A percentile compares a stretch with the other conserved stretches of the same genome.
Evolutionary conservation across 2,888 invertebrate species (phyloP).

Genomic region (Cyclophora albipunctata): DNA sequence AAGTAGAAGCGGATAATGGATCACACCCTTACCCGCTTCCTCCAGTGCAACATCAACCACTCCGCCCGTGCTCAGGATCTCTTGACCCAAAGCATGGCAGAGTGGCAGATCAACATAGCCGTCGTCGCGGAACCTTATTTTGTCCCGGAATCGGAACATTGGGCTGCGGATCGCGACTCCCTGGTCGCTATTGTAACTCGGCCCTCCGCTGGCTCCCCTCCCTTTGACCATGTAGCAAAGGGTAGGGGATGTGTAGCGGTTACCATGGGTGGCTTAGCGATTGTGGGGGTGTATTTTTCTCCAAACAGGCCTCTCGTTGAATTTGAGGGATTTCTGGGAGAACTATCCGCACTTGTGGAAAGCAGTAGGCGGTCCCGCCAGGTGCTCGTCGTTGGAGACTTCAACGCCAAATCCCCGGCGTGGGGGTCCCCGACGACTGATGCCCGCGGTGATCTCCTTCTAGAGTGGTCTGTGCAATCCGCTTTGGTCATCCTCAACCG

Average conservation of each 20-base stretch:
- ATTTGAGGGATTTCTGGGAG: constrained; percentile 11
- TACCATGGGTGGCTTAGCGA: not conserved
- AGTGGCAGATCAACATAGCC: constrained; percentile 7
- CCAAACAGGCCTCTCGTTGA: constrained; percentile 15
- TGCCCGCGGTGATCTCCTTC: not conserved
- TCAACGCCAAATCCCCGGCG: constrained; percentile 14
- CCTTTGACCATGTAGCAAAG: not conserved
- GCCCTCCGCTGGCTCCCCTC: constrained; percentile 1
- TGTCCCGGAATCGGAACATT: not conserved
- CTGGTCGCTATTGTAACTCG: not conserved
- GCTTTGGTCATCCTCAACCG: too few species aligned
- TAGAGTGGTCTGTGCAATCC: too few species aligned
- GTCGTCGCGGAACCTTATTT: not conserved
- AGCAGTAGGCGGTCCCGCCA: constrained; percentile 3
- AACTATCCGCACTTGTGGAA: constrained; percentile 1
- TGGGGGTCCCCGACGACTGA: constrained; percentile 12
- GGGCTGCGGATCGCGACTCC: not conserved
- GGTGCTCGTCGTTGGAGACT: constrained; percentile 1
- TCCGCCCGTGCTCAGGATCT: constrained; percentile 5
- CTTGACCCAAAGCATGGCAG: constrained; percentile 5
- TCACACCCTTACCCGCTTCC: too few species aligned
- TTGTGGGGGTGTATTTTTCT: constrained; percentile 18
- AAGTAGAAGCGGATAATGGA: not conserved
- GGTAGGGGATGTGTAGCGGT: constrained; percentile 10
- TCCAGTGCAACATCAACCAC: not conserved